These are phyloP conservation scores for Galerucella nymphaeae DNA, from an alignment of 2,888 invertebrate species.

Conservation along the genomic window DNA sequence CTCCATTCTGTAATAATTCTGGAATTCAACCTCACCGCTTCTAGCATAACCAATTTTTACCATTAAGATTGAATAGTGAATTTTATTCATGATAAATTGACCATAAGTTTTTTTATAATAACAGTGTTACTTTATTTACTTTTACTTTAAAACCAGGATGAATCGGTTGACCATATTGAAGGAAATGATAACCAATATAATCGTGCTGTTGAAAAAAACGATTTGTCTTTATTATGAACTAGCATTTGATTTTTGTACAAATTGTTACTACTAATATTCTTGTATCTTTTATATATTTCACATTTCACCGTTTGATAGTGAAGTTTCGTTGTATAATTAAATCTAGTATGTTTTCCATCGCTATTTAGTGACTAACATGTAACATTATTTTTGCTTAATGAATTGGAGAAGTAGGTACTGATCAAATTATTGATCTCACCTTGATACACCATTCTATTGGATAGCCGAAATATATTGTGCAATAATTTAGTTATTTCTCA, in stretches of 20 bases:
- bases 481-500: background rate
- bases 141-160: slow-evolving; percentile 20
- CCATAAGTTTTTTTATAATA: background rate
- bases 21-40: no score
- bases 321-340: slow-evolving; percentile 23
- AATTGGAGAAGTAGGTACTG: background rate
- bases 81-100: background rate
- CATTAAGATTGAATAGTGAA: background rate
- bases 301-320: slow-evolving; percentile 13
- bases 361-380: slow-evolving; percentile 2
- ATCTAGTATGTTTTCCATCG: background rate
- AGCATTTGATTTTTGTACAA: slow-evolving; percentile 26
- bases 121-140: slow-evolving; percentile 20
- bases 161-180: slow-evolving; percentile 30
- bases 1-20: no score
- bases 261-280: slow-evolving; percentile 16
- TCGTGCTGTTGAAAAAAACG: background rate
- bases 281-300: slow-evolving; percentile 25
- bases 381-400: background rate
- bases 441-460: slow-evolving; percentile 27
- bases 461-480: slow-evolving; percentile 6
- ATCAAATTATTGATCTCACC: slow-evolving; percentile 22
- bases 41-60: background rate
- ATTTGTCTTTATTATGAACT: background rate
- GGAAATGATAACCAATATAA: background rate